Base-by-base conservation (phyloP, 1,140 invertebrate species). In the Dendrolimus kikuchii region DNA sequence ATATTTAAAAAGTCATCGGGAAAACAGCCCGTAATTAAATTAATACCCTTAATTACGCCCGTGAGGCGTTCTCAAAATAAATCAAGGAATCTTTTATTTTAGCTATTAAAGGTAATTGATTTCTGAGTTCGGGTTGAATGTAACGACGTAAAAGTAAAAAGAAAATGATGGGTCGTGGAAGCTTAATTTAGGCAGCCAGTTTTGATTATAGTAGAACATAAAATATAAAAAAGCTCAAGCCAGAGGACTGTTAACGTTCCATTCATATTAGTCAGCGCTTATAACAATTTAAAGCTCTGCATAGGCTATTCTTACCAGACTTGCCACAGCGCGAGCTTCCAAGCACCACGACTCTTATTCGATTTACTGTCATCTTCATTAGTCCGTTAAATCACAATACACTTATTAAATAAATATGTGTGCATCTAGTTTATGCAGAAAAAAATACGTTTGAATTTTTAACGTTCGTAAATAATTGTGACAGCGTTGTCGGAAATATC, bases 311-410 rank as follows among this genome's bases (percentile, higher is more conserved):
- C 80, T 81, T 58, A 85, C 81, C 81, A 72, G 92, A 92, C 86
- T 93, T 93, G 62, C 92, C 92, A 69, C 91, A 91, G 66, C 90
- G 87, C 67, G 91, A 82, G 79, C 90, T 90, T 65, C 92, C 92
- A 57, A 92, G 88, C 66, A 93, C 91, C 74, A 92, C 92, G 66
- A 92, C 91, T 77, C 90, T 89, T 83, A 93, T 92, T 83, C 91
- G 89, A 86, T 91, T 92, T 63, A 92, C 81, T 64, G 83, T 86
- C 81, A 84, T 84, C 74, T 86, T 83, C 80, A 82, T 86, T 65
- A 61, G 64, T 78, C 65, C 63, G 61, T 66, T 54, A 49, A 52
- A 36, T 50, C 78, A 82, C 80, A 73, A 40, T 40, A 51, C 70
- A 79, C 80, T 72, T 37, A 54, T 46, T 49, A 54, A 56, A 51